These are phyloP conservation scores for Troilus luridus DNA, from an alignment of 2,888 invertebrate species.

Conservation along the genomic window DNA sequence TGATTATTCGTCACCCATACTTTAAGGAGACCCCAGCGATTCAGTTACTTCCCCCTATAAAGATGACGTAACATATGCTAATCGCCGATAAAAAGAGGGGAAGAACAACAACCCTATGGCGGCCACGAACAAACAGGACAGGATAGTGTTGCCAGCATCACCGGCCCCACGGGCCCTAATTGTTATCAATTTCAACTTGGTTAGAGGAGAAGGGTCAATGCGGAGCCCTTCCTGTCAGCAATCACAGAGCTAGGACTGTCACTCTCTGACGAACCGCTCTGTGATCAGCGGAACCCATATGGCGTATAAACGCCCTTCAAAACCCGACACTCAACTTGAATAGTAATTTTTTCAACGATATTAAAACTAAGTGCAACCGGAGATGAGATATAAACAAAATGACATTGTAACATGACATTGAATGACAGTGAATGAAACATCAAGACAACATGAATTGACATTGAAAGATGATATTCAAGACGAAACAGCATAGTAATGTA, in stretches of 20 bases:
- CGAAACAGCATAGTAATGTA: no score
- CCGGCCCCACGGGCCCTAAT: background rate
- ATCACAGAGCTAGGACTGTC: background rate
- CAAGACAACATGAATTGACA: no score
- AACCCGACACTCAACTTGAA: background rate
- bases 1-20: background rate
- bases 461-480: no score
- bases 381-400: background rate
- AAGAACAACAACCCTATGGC: background rate
- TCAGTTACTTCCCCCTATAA: background rate
- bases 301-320: background rate
- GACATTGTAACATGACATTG: no score
- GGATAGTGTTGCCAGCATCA: background rate
- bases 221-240: background rate
- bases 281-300: conserved; percentile 35
- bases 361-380: background rate
- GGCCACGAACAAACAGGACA: background rate
- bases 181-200: conserved; percentile 28
- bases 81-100: background rate
- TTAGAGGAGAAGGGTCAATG: conserved; percentile 13
- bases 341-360: background rate
- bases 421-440: no score
- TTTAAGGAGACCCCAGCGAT: background rate
- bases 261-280: background rate
- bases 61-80: conserved; percentile 39